Evolutionary conservation across 2,888 invertebrate genomes (phyloP), one percentile per base, ranked within the genome.

Genomic region (Biston stratarius): DNA sequence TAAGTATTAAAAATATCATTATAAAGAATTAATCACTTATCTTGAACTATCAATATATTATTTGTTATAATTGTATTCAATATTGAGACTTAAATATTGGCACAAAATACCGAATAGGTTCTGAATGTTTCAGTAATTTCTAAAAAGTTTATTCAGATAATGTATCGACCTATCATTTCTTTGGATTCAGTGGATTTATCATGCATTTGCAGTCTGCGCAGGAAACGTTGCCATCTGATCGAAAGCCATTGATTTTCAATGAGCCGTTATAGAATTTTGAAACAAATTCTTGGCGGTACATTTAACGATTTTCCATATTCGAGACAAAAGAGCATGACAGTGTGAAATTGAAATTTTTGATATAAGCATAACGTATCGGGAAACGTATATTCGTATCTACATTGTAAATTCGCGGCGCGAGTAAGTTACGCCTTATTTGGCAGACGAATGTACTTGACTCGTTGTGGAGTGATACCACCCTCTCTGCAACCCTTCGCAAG

Each of bases 351-450:
- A 85, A 84, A 86, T 83, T 88, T 89, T 85, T 77, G 79, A 79
- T 76, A 83, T 85, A 44, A 48, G 24, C 15, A 87, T 86, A 86
- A 85, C 84, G 77, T 74, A 75, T 67, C 77, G 73, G 61, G 60
- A 76, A 78, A 77, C 76, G 78, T 83, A 83, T 85, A 84, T 85
- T 84, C 77, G 77, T 83, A 83, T 83, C 81, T 82, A 77, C 75
- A 81, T 81, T 80, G 82, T 87, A 87, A 85, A 87, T 85, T 86
- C 78, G 81, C 75, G 80, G 80, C 78, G 78, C 72, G 83, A 83
- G 85, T 87, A 83, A 83, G 89, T 89, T 88, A 89, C 90, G 90
- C 91, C 86, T 89, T 91, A 91, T 91, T 91, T 90, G 85, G 84
- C 83, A 85, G 86, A 84, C 84, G 87, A 86, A 87, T 84, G 83